Conservation (phyloP, 2,797 vertebrate genomes). For the Anolis apletophallus region DNA sequence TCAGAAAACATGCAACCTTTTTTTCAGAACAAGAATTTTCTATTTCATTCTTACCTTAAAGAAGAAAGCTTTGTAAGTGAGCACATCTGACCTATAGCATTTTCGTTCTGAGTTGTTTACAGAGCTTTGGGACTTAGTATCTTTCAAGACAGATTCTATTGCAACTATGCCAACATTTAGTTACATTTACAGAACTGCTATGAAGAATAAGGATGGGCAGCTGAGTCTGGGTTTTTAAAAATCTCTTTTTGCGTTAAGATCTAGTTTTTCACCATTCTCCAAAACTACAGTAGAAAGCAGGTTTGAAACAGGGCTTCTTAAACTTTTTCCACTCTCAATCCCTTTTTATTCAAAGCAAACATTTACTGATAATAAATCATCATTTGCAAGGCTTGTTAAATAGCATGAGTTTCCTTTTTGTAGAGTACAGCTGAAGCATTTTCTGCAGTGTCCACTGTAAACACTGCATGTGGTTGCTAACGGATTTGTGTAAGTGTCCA, state of each 20-base stretch:
- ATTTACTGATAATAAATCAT: no score
- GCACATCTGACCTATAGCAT: slow-evolving; percentile 21
- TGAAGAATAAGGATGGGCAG: slow-evolving; percentile 51
- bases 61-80: slow-evolving; percentile 27
- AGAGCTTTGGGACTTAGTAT: slow-evolving; percentile 12
- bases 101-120: slow-evolving; percentile 19
- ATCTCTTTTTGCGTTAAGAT: slow-evolving; percentile 19
- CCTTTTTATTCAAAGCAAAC: no score
- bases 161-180: slow-evolving; percentile 44
- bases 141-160: slow-evolving; percentile 40
- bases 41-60: not conserved
- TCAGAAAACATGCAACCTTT: not conserved
- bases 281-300: not conserved
- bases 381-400: no score
- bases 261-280: slow-evolving; percentile 23
- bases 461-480: no score
- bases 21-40: not conserved
- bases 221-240: slow-evolving; percentile 1
- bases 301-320: not conserved
- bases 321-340: no score
- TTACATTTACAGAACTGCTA: slow-evolving; percentile 44
- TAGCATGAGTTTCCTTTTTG: no score
- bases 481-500: no score
- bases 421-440: no score
- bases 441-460: no score